Percentiles rank a stretch among this genome's conserved stretches.
Evolutionary conservation across 2,113 vertebrate genomes (phyloP).

Genomic region (Brachyhypopomus gauderio): DNA sequence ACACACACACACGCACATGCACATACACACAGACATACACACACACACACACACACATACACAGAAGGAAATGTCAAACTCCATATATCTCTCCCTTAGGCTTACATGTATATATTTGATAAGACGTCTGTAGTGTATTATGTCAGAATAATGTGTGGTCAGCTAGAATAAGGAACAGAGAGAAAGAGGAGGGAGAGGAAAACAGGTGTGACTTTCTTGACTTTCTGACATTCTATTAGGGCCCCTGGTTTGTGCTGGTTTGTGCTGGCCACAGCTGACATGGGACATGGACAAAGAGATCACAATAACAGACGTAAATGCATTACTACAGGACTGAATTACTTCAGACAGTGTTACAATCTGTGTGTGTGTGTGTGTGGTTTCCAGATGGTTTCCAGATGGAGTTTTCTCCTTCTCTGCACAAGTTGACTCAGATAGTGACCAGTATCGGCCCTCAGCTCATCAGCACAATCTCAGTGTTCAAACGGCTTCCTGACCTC

Average conservation of each 20-base stretch:
- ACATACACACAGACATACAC: no score
- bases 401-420: slow-evolving; percentile 80
- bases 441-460: slow-evolving; percentile 75
- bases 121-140: slow-evolving; percentile 33
- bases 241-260: slow-evolving; percentile 44
- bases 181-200: slow-evolving; percentile 15
- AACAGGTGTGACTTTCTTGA: slow-evolving; percentile 16
- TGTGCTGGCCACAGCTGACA: slow-evolving; percentile 39
- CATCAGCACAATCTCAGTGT: slow-evolving; percentile 75
- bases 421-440: slow-evolving; percentile 73
- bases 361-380: slow-evolving; percentile 33
- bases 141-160: slow-evolving; percentile 37
- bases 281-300: slow-evolving; percentile 27
- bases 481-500: slow-evolving; percentile 81
- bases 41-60: no score
- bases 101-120: slow-evolving; percentile 34
- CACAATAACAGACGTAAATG: slow-evolving; percentile 36
- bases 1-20: background rate
- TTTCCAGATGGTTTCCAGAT: slow-evolving; percentile 77
- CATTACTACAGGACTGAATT: slow-evolving; percentile 28
- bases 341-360: slow-evolving; percentile 25
- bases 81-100: slow-evolving; percentile 23
- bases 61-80: slow-evolving; percentile 11
- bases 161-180: slow-evolving; percentile 5
- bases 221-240: slow-evolving; percentile 38